Evolutionary conservation across 1,140 invertebrate genomes (phyloP).

Genomic region (Neotoxoptera formosana): DNA sequence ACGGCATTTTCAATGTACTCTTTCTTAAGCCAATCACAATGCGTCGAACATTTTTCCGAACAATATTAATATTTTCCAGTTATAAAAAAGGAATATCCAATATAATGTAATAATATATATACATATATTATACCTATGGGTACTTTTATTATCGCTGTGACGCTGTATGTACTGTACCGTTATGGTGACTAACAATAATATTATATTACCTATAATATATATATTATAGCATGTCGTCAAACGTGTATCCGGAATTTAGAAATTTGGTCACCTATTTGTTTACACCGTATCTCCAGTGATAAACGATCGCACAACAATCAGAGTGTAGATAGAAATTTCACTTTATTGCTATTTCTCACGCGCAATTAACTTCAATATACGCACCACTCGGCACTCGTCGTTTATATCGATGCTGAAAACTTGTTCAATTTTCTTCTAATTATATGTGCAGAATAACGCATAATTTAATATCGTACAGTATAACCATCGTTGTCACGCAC

Average conservation of each 20-base stretch:
- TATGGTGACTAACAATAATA: not conserved
- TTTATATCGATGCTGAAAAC: not conserved
- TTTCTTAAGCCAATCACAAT: not conserved
- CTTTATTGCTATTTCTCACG: constrained; percentile 37
- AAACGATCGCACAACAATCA: constrained; percentile 13
- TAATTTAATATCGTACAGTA: not conserved
- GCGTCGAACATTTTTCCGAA: not conserved
- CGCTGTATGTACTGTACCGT: not conserved
- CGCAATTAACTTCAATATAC: not conserved
- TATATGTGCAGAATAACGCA: not conserved
- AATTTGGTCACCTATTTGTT: constrained; percentile 49
- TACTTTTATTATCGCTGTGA: not conserved
- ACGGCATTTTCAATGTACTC: not conserved
- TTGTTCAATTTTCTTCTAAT: not conserved
- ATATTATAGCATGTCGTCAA: not conserved
- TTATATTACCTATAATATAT: not conserved
- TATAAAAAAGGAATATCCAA: too few relatives aligned
- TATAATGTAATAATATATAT: too few relatives aligned
- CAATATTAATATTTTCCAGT: too few relatives aligned
- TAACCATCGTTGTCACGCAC: not conserved
- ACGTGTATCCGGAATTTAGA: constrained; percentile 20
- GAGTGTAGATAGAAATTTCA: constrained; percentile 41
- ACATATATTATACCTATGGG: too few relatives aligned
- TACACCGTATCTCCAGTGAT: constrained; percentile 2
- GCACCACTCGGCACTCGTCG: not conserved